Evolutionary conservation across 1,140 invertebrate genomes (phyloP).

Genomic region (Planococcus citri): DNA sequence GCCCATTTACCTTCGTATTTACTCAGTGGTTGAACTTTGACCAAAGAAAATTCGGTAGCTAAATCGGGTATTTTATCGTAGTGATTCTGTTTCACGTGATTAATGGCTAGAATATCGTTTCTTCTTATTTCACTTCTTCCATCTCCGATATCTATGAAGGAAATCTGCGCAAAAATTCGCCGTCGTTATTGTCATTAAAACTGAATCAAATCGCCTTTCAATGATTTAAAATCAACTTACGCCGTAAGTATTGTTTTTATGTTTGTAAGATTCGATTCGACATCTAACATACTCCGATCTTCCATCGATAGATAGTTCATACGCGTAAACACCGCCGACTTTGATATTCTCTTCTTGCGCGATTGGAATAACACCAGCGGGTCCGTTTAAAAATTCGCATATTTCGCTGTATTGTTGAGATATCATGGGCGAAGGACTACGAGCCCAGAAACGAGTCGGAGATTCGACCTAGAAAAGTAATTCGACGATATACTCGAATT

Average conservation of each 20-base stretch:
- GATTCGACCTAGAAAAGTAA: constrained; percentile 24
- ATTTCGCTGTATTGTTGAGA: too few relatives aligned
- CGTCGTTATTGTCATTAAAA: too few relatives aligned
- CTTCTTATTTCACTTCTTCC: constrained; percentile 31
- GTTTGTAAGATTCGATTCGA: background rate
- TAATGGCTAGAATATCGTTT: constrained; percentile 25
- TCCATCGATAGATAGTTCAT: too few relatives aligned
- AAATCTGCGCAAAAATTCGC: constrained; percentile 36
- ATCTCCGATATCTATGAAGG: constrained; percentile 71
- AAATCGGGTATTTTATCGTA: constrained; percentile 36
- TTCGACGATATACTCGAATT: too few relatives aligned
- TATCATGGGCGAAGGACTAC: too few relatives aligned
- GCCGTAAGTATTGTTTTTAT: background rate
- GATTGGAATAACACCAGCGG: background rate
- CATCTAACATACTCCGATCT: background rate
- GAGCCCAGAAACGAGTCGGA: constrained; percentile 24
- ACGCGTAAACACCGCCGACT: background rate
- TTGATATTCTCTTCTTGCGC: background rate
- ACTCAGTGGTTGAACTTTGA: constrained; percentile 49
- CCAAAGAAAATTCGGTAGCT: constrained; percentile 57
- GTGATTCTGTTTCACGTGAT: constrained; percentile 12
- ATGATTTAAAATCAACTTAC: background rate
- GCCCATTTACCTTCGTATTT: constrained; percentile 47
- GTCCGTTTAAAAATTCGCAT: too few relatives aligned
- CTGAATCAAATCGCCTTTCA: too few relatives aligned